phyloP scores from a whole-genome alignment of 30 jellyfish, hydroid and myxozoan genomes.

The Morbakka virulenta region DNA sequence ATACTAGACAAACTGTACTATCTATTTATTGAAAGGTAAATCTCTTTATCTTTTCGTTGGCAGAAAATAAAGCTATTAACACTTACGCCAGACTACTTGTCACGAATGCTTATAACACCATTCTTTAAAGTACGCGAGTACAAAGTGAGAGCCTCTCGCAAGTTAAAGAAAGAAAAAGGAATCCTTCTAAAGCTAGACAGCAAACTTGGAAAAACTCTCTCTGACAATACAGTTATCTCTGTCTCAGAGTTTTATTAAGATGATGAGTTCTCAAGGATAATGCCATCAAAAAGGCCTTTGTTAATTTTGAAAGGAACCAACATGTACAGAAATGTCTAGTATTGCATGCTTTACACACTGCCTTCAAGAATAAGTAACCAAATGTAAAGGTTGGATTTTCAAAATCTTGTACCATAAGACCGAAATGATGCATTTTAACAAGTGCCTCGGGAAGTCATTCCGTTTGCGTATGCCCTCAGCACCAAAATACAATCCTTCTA shows the following conservation, averaged over 20 bases:
- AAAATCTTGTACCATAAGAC: constrained; percentile 54
- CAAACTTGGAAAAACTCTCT: not conserved
- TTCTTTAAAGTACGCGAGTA: constrained; percentile 23
- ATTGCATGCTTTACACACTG: constrained; percentile 33
- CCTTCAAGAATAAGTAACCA: constrained; percentile 38
- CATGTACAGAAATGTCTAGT: constrained; percentile 53
- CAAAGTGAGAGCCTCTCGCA: constrained; percentile 29
- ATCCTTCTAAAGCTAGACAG: constrained; percentile 17
- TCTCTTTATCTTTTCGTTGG: not conserved
- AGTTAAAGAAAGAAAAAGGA: constrained; percentile 21
- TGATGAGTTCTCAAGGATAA: constrained; percentile 35
- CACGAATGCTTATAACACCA: constrained; percentile 10
- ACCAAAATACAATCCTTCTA: constrained; percentile 41
- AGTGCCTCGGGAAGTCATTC: constrained; percentile 69
- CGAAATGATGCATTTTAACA: constrained; percentile 62
- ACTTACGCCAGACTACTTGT: constrained; percentile 24
- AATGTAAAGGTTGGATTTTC: constrained; percentile 49
- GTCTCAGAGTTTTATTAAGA: constrained; percentile 5
- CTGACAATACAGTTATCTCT: not conserved
- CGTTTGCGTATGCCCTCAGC: constrained; percentile 67
- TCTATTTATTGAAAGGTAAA: constrained; percentile 13
- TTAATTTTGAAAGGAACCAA: constrained; percentile 25
- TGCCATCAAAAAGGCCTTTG: constrained; percentile 69
- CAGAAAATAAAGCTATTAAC: constrained; percentile 6
- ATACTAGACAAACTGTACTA: constrained; percentile 26